A percentile compares a stretch with the other conserved stretches of the same genome.
Evolutionary conservation across 2,113 vertebrate species (phyloP).

Genomic region (Typhlomys cinereus): DNA sequence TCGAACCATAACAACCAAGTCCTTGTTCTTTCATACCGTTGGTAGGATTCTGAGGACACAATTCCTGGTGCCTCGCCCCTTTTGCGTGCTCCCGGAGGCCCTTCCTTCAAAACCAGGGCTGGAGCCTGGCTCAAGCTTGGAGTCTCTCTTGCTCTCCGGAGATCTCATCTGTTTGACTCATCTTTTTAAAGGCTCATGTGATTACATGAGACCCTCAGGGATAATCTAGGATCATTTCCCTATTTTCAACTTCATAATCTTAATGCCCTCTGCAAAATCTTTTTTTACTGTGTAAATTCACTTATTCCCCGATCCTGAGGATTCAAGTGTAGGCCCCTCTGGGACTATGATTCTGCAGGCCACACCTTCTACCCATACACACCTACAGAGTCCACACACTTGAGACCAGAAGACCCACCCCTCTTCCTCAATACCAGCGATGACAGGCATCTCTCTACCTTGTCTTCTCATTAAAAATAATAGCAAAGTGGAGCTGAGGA

Average conservation of each 20-base stretch:
- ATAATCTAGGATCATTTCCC: slow-evolving; percentile 63
- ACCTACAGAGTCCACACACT: not conserved
- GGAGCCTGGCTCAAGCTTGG: not conserved
- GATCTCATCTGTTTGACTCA: not conserved
- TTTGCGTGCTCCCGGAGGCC: not conserved
- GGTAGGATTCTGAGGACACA: not conserved
- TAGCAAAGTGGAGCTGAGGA: not conserved
- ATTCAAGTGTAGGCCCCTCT: not conserved
- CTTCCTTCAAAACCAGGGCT: not conserved
- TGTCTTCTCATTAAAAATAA: not conserved
- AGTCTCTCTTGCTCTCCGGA: not conserved
- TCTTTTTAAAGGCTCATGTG: not conserved
- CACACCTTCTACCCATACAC: not conserved
- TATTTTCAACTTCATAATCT: slow-evolving; percentile 35
- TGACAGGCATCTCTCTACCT: not conserved
- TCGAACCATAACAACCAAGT: too few species aligned
- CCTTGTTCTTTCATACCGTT: not conserved
- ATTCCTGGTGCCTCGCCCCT: not conserved
- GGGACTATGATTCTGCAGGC: not conserved
- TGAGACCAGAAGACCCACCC: not conserved
- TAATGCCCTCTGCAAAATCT: slow-evolving; percentile 41
- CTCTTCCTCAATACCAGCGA: not conserved
- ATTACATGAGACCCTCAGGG: slow-evolving; percentile 23
- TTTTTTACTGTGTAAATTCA: not conserved
- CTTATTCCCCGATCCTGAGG: not conserved